These are phyloP conservation scores for Astropecten irregularis DNA, from an alignment of 53 echinoderm and acorn worm genomes.

Conservation along the genomic window DNA sequence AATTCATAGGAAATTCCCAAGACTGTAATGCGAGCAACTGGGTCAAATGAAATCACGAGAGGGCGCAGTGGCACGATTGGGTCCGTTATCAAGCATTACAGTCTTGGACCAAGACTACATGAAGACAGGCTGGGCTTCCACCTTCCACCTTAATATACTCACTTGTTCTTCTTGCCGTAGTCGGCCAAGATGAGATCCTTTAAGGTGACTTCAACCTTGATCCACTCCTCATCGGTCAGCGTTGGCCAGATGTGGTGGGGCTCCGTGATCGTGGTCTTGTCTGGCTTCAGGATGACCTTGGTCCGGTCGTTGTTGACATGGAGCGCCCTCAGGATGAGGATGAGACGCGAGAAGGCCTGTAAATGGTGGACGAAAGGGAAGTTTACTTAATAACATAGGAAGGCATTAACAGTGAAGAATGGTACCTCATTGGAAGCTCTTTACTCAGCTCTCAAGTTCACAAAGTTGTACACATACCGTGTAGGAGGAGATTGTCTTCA, in stretches of 20 bases:
- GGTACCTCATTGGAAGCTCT: too few species aligned
- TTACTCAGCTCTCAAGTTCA: too few species aligned
- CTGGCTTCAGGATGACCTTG: slow-evolving; percentile 98
- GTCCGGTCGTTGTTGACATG: slow-evolving; percentile 99
- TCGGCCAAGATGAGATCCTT: slow-evolving; percentile 98
- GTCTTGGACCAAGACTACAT: too few species aligned
- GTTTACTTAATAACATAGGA: too few species aligned
- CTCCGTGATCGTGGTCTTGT: slow-evolving; percentile 98
- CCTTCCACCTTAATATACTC: slow-evolving; percentile 28
- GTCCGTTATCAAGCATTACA: too few species aligned
- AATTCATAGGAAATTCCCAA: too few species aligned
- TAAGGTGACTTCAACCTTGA: slow-evolving; percentile 94
- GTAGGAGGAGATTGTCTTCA: slow-evolving; percentile 99
- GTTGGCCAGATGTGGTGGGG: slow-evolving; percentile 99
- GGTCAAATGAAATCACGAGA: too few species aligned
- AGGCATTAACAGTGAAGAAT: too few species aligned
- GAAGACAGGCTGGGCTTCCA: too few species aligned
- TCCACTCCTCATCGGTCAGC: slow-evolving; percentile 98
- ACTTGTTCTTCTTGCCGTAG: slow-evolving; percentile 99
- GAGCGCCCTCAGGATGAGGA: slow-evolving; percentile 93
- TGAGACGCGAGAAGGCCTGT: slow-evolving; percentile 99
- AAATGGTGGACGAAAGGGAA: background rate
- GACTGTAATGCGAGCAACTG: too few species aligned
- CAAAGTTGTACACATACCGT: slow-evolving; percentile 68
- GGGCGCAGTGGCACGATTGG: too few species aligned